Evolutionary conservation across 2,113 vertebrate species (phyloP).

Genomic region (Sturnira hondurensis): DNA sequence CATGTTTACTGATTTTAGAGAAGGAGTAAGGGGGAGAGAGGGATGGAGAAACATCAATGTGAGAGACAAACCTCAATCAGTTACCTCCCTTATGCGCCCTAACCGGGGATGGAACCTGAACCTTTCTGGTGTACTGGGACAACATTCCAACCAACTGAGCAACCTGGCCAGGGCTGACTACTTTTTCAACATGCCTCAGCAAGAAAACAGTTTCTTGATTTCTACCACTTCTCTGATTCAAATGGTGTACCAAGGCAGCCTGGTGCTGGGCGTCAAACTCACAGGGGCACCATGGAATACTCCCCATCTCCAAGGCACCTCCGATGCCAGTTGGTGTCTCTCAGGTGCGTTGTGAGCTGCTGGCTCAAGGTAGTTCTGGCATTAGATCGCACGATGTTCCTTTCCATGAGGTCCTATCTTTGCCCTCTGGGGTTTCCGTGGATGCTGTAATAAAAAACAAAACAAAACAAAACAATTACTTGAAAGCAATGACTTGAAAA

Average conservation of each 20-base stretch:
- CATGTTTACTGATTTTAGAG: too few relatives aligned
- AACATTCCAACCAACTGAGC: too few relatives aligned
- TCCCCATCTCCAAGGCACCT: background rate
- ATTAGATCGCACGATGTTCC: accelerated
- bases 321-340: background rate
- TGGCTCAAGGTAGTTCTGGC: background rate
- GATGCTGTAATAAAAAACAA: background rate
- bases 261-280: background rate
- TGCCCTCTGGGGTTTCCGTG: background rate
- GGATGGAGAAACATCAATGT: too few relatives aligned
- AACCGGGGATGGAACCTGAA: too few relatives aligned
- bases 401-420: background rate
- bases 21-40: too few relatives aligned
- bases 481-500: background rate
- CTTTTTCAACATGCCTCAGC: background rate
- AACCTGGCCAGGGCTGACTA: background rate
- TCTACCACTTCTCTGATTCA: background rate
- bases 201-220: background rate
- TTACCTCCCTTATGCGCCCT: too few relatives aligned
- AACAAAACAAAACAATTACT: background rate
- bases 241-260: background rate
- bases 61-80: too few relatives aligned
- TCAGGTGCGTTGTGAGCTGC: background rate
- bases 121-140: too few relatives aligned
- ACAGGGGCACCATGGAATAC: background rate